These are phyloP conservation scores for Drosophila incognita DNA, from an alignment of 2,888 invertebrate genomes.

Conservation along the genomic window DNA sequence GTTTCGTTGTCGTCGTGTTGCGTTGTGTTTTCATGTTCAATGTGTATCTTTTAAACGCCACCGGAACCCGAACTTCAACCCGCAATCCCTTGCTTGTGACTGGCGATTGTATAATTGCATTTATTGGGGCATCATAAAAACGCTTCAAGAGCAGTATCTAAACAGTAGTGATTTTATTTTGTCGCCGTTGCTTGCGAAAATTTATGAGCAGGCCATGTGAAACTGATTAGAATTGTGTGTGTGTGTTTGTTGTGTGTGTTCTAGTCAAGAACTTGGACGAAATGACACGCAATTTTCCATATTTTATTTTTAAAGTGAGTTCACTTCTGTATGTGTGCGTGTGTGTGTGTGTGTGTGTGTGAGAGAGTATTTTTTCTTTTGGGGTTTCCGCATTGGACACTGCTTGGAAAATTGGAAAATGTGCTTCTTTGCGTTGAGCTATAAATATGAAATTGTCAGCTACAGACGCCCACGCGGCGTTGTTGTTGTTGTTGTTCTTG, in stretches of 20 bases:
- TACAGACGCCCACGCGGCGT: slow-evolving; percentile 75
- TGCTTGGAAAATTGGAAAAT: slow-evolving; percentile 42
- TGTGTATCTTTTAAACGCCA: slow-evolving; percentile 9
- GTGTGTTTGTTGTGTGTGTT: background rate
- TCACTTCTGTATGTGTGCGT: background rate
- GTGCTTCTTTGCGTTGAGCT: slow-evolving; percentile 35
- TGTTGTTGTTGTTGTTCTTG: slow-evolving; percentile 6
- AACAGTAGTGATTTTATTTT: slow-evolving; percentile 80
- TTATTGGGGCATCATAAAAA: slow-evolving; percentile 76
- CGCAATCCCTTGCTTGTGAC: background rate
- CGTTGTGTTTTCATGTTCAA: slow-evolving; percentile 3
- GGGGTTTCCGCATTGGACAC: slow-evolving; percentile 54
- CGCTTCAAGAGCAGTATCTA: slow-evolving; percentile 76
- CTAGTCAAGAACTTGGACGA: slow-evolving; percentile 28
- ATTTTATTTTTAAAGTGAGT: slow-evolving; percentile 46
- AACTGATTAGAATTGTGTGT: slow-evolving; percentile 65
- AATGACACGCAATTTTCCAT: slow-evolving; percentile 53
- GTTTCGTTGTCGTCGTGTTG: background rate
- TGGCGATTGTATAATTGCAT: slow-evolving; percentile 79
- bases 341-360: background rate
- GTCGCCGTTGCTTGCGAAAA: slow-evolving; percentile 66
- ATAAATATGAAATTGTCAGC: slow-evolving; percentile 79
- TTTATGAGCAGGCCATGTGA: slow-evolving; percentile 75
- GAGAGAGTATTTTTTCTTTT: slow-evolving; percentile 9
- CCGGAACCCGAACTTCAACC: background rate